These are phyloP conservation scores for Empis livida DNA, from an alignment of 2,888 invertebrate species.

Conservation along the genomic window DNA sequence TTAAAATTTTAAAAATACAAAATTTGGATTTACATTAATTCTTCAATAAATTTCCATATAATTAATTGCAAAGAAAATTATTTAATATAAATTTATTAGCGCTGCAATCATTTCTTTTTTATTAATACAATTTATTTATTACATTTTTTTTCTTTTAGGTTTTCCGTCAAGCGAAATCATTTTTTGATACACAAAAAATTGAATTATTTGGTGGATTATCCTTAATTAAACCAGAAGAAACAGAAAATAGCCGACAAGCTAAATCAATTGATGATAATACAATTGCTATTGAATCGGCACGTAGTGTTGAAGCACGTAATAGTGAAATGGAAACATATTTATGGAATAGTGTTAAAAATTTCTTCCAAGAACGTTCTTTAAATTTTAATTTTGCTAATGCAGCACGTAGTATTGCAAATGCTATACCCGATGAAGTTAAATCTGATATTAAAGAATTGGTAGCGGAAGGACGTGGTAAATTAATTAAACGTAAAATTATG, in stretches of 20 bases:
- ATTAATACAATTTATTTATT: background rate
- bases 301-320: slow-evolving; percentile 40
- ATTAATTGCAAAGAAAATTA: no score
- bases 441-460: slow-evolving; percentile 41
- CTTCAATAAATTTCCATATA: no score
- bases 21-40: background rate
- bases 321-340: slow-evolving; percentile 44
- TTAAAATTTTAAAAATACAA: background rate
- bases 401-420: slow-evolving; percentile 38
- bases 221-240: slow-evolving; percentile 31
- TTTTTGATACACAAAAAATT: slow-evolving; percentile 45
- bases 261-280: slow-evolving; percentile 37
- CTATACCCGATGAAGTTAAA: slow-evolving; percentile 43
- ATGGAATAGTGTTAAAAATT: slow-evolving; percentile 39
- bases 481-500: slow-evolving; percentile 39
- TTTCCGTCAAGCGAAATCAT: slow-evolving; percentile 43
- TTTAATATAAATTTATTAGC: no score
- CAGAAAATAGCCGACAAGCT: slow-evolving; percentile 28
- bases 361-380: slow-evolving; percentile 43
- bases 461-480: slow-evolving; percentile 45
- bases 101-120: no score
- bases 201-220: slow-evolving; percentile 44
- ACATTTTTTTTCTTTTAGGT: slow-evolving; percentile 27
- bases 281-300: slow-evolving; percentile 38
- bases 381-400: slow-evolving; percentile 38